Evolutionary conservation across 1,140 invertebrate genomes (phyloP).

Genomic region (Scaptomyza pallida): DNA sequence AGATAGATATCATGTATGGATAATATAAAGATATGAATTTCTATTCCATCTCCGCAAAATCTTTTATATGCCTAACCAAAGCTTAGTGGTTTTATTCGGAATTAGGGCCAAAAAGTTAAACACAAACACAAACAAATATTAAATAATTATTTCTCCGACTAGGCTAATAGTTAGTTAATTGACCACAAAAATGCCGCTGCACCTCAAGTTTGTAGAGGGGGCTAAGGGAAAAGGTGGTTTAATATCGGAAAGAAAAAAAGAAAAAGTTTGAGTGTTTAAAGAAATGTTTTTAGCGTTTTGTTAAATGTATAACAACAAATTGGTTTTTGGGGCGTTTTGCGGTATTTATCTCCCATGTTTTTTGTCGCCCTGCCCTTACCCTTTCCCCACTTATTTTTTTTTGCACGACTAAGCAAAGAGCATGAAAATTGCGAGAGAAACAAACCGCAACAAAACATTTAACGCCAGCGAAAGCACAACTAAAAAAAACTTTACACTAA

Average conservation of each 20-base stretch:
- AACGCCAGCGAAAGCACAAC: conserved; percentile 30
- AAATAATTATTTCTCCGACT: not conserved
- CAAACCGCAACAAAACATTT: conserved; percentile 40
- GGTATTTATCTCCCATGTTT: not conserved
- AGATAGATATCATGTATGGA: too few relatives aligned
- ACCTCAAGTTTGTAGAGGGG: not conserved
- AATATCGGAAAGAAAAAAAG: not conserved
- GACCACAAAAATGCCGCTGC: not conserved
- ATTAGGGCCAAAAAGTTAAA: too few relatives aligned
- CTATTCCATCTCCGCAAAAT: too few relatives aligned
- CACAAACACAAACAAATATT: too few relatives aligned
- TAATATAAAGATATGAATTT: too few relatives aligned
- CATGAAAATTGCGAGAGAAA: conserved; percentile 62
- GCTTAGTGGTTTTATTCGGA: too few relatives aligned
- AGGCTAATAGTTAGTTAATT: not conserved
- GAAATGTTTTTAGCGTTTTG: too few relatives aligned
- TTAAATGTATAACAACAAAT: not conserved
- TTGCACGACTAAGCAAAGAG: conserved; percentile 66
- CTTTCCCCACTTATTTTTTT: conserved; percentile 8
- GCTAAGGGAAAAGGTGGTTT: not conserved
- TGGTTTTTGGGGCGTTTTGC: not conserved
- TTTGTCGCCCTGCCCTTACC: not conserved
- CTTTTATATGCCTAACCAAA: too few relatives aligned
- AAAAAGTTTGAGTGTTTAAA: too few relatives aligned
- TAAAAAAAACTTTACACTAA: conserved; percentile 31